Evolutionary conservation across 2,113 vertebrate species (phyloP).

Genomic region (Neoarius graeffei): DNA sequence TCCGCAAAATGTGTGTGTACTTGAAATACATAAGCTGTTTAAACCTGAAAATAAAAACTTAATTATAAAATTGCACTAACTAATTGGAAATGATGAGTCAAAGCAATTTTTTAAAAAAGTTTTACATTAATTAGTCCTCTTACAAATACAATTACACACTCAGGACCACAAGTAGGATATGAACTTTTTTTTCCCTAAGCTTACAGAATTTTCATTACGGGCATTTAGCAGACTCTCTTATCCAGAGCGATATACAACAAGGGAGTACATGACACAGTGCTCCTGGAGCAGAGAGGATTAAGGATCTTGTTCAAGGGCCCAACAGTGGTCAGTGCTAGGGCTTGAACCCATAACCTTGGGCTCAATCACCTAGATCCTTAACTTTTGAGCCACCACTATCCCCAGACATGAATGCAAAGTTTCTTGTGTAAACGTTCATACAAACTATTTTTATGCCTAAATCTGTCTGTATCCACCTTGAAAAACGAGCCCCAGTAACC

Average conservation of each 20-base stretch:
- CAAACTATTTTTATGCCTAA: neutral
- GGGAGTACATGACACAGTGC: no score
- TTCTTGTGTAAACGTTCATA: neutral
- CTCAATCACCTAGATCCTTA: no score
- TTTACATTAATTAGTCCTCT: neutral
- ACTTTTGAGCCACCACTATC: no score
- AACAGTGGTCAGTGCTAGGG: no score
- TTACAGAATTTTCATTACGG: neutral
- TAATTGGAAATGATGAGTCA: neutral
- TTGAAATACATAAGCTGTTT: neutral
- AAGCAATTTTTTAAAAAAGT: neutral
- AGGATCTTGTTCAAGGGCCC: no score
- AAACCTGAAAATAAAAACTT: neutral
- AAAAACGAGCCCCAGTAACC: neutral
- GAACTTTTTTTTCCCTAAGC: neutral
- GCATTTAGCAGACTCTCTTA: no score
- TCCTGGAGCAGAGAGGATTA: no score
- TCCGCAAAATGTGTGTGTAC: neutral
- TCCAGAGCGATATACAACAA: no score
- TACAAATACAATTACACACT: neutral
- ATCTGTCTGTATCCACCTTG: neutral
- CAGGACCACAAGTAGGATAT: neutral
- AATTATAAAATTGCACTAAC: neutral
- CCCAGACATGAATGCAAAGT: neutral
- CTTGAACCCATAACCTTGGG: no score